Conservation (phyloP, 2,113 vertebrate species). For the Marmota monax region DNA sequence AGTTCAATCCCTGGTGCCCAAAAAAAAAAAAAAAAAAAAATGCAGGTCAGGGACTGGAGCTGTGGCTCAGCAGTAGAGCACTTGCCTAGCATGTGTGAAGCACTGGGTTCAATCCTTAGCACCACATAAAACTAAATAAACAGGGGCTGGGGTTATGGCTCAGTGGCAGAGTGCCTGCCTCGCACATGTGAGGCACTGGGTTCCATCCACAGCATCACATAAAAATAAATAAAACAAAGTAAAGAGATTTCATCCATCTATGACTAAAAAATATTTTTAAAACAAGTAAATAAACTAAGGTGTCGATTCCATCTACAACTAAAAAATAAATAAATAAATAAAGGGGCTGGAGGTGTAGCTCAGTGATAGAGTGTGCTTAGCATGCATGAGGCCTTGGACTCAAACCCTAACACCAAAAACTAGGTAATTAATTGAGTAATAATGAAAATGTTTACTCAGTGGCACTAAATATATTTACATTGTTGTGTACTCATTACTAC, state of each 20-base stretch:
- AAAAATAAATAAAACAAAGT: too few species aligned
- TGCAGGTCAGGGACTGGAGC: not conserved
- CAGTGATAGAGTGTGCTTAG: not conserved
- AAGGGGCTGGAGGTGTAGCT: not conserved
- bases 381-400: not conserved
- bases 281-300: too few species aligned
- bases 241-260: too few species aligned
- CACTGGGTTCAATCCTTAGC: not conserved
- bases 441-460: not conserved
- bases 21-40: not conserved
- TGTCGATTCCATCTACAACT: too few species aligned
- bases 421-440: not conserved
- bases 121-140: not conserved
- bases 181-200: not conserved
- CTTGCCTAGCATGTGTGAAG: not conserved
- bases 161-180: not conserved
- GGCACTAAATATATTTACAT: not conserved
- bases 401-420: not conserved
- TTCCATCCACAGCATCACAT: not conserved
- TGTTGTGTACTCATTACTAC: not conserved
- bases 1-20: too few species aligned
- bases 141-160: not conserved
- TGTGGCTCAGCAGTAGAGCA: not conserved
- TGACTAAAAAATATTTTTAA: too few species aligned
- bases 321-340: too few species aligned